Base-by-base conservation (phyloP, 2,113 vertebrate genomes). In the Vombatus ursinus region DNA sequence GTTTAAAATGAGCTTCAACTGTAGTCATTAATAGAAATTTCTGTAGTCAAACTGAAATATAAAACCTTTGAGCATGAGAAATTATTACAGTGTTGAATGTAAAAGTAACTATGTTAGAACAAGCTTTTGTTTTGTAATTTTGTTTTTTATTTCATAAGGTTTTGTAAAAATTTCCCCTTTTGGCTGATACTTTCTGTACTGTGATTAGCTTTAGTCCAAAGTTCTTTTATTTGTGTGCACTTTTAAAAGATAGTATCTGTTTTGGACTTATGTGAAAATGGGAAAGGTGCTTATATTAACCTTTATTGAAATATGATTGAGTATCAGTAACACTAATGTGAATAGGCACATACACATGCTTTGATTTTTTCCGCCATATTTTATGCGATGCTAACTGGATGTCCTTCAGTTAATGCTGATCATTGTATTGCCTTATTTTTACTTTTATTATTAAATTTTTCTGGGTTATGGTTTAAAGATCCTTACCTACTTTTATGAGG, bases 391-490 rank as follows among this genome's bases (percentile, higher is more conserved):
- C 89, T 92, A 50, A 84, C 90, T 90, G 53, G 94, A 90, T 93
- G 0, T 92, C 77, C 92, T 96, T 95, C 68, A 50, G 95, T 50
- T 92, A 94, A 26, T 92, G 50, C 50, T 91, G 37, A 52, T 11
- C 89, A 11, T 91, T 95, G 93, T 96, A 96, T 37, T 92, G 53
- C 93, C 28, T 93, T 95, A 92, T 84, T 84, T 23, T 84, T 44
- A 37, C 48, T 52, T 91, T 92, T 9, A 92, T 0, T 90, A 23
- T 52, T n/a, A 89, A 91, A 8, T 51, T 96, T 94, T 96, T 61
- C 44, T 96, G 89, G 52, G 23, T 77, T 93, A 47, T 93, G 6
- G 92, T 26, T 96, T 96, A 57, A 97, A 96, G 31, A 95, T 96
- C 28, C 52, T 94, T 96, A 93, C 92, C 48, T 6, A n/a, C 68